Conservation (phyloP, 2,888 invertebrate species). For the Maniola hyperantus region DNA sequence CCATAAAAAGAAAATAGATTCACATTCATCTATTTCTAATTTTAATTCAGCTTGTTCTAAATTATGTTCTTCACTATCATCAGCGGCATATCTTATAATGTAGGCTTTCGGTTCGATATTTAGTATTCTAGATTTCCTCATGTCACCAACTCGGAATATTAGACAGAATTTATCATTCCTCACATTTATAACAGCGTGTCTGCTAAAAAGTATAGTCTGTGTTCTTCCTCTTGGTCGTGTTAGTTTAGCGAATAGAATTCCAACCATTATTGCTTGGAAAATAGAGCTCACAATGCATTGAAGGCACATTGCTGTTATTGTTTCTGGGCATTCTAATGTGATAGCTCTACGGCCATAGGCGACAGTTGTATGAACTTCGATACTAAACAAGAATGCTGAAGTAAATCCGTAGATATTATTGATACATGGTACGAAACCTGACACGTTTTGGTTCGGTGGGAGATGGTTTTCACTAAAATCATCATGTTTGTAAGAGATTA, state of each 20-base stretch:
- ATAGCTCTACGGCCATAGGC: slow-evolving; percentile 93
- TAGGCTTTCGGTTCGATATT: slow-evolving; percentile 94
- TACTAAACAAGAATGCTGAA: slow-evolving; percentile 96
- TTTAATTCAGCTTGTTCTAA: slow-evolving; percentile 92
- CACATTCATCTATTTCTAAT: slow-evolving; percentile 91
- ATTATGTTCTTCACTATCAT: slow-evolving; percentile 88
- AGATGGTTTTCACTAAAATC: slow-evolving; percentile 88
- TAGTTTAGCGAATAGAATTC: slow-evolving; percentile 97
- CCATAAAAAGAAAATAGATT: slow-evolving; percentile 97
- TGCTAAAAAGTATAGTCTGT: slow-evolving; percentile 96
- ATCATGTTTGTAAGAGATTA: slow-evolving; percentile 94
- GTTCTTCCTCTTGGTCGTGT: slow-evolving; percentile 96
- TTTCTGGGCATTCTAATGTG: slow-evolving; percentile 96
- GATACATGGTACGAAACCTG: slow-evolving; percentile 92
- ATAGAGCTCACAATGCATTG: slow-evolving; percentile 97
- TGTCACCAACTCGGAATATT: slow-evolving; percentile 96
- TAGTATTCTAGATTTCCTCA: slow-evolving; percentile 96
- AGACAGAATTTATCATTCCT: slow-evolving; percentile 93
- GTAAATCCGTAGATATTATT: slow-evolving; percentile 93
- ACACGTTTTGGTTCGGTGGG: slow-evolving; percentile 76
- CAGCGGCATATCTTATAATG: slow-evolving; percentile 90
- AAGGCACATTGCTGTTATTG: slow-evolving; percentile 96
- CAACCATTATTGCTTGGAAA: slow-evolving; percentile 91
- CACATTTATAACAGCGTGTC: slow-evolving; percentile 93
- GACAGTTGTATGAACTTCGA: slow-evolving; percentile 98